phyloP scores from a whole-genome alignment of 2,113 vertebrate genomes.

The Notothenia rossii region DNA sequence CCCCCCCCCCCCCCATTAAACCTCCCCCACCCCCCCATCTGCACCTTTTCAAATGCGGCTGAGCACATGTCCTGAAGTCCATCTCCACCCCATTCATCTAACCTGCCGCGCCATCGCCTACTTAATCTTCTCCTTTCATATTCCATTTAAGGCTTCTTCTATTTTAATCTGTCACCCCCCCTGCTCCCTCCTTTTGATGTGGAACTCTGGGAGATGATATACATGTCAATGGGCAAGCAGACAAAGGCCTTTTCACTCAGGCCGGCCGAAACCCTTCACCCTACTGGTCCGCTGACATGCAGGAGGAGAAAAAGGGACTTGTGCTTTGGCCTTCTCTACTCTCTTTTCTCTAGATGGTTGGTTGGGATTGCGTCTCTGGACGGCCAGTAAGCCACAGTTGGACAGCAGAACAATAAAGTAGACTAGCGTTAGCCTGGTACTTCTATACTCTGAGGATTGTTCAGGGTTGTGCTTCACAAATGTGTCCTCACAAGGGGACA shows the following conservation, averaged over 20 bases:
- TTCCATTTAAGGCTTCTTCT: constrained; percentile 46
- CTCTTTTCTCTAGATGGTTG: constrained; percentile 23
- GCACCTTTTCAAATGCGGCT: constrained; percentile 72
- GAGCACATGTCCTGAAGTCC: constrained; percentile 49
- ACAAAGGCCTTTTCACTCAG: constrained; percentile 82
- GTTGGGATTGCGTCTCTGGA: constrained; percentile 36
- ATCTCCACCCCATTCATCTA: constrained; percentile 60
- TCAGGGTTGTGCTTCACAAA: constrained; percentile 42
- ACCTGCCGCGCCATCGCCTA: constrained; percentile 60
- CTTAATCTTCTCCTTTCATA: constrained; percentile 70
- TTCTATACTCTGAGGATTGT: constrained; percentile 42
- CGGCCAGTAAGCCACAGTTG: constrained; percentile 41
- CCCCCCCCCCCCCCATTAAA: constrained; percentile 25
- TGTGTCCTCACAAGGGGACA: constrained; percentile 33
- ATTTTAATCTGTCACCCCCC: constrained; percentile 39
- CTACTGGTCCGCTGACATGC: constrained; percentile 64
- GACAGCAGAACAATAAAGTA: constrained; percentile 58
- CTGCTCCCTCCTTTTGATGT: constrained; percentile 54
- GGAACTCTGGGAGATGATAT: constrained; percentile 81
- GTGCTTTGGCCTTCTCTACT: constrained; percentile 46
- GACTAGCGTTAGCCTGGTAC: constrained; percentile 20
- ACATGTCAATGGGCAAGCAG: constrained; percentile 82
- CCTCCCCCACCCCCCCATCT: constrained; percentile 41
- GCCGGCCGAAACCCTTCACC: constrained; percentile 69
- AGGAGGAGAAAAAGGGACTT: constrained; percentile 78